Evolutionary conservation across 2,888 invertebrate genomes (phyloP), one percentile per base, ranked within the genome.

Genomic region (Vannuccia rotundouncinata): DNA sequence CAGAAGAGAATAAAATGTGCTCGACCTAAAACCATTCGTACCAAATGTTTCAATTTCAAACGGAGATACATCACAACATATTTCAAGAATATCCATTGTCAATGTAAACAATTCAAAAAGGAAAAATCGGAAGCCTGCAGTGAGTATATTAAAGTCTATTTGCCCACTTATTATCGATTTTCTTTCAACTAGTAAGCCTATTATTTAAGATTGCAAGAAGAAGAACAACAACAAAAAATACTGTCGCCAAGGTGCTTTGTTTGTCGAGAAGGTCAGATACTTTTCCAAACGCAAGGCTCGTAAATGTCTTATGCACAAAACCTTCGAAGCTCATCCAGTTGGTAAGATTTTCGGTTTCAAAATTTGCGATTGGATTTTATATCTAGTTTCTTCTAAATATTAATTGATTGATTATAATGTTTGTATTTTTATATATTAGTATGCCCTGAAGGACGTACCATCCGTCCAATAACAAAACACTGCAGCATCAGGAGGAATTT

Each of bases 31-130:
- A 59, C 59, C 27, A 22, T 78, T 2, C 25, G 66, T 25, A 78
- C 78, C 78, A 78, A 78, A 60, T 78, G 78, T 22, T 28, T 25
- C 25, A 78, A 78, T 78, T 28, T 28, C 27, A 78, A 78, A 60
- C 66, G 28, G n/a, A 30, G 66, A 59, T 60, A 60, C 25, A 78
- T 78, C 59, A 78, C 78, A 25, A 60, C 66, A 74, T 78, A 27
- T 60, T 78, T 60, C 66, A 59, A 78, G 29, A 29, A 60, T 1
- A 78, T 60, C 29, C n/a, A 78, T n/a, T 78, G 78, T 29, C 45
- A 78, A 78, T 78, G 78, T 25, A 2, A 28, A 5, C 25, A 59
- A 66, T 60, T 60, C 27, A 74, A 13, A 17, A 78, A 28, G n/a
- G 59, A 60, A 29, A 59, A 45, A 27, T 27, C 30, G 10, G 28